phyloP scores from a whole-genome alignment of 2,113 vertebrate species.

The Gymnarchus niloticus region DNA sequence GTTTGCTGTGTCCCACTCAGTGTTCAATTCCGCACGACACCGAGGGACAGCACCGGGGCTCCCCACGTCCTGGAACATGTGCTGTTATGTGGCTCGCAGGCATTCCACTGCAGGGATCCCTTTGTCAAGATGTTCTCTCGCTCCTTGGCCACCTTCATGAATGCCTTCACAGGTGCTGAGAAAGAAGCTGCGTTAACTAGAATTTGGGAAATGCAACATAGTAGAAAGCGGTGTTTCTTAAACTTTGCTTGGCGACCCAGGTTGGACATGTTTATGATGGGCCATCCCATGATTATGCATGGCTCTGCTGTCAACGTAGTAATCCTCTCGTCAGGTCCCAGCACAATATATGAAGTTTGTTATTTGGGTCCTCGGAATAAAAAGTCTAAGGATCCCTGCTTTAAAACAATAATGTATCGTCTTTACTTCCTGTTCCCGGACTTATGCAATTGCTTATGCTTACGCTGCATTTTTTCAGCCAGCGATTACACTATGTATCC shows the following conservation, averaged over 20 bases:
- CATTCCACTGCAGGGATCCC: constrained; percentile 86
- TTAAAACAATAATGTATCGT: no score
- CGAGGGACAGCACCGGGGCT: constrained; percentile 82
- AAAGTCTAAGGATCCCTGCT: no score
- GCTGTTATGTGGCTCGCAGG: constrained; percentile 81
- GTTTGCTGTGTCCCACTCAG: constrained; percentile 46
- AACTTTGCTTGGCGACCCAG: no score
- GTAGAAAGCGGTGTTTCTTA: no score
- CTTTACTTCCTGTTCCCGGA: background rate
- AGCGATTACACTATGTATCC: constrained; percentile 96
- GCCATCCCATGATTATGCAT: no score
- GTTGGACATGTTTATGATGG: no score
- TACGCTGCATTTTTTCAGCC: constrained; percentile 61
- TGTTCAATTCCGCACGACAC: constrained; percentile 86
- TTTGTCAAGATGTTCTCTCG: constrained; percentile 97
- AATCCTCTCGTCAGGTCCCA: no score
- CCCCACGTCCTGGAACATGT: constrained; percentile 90
- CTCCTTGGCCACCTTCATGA: constrained; percentile 94
- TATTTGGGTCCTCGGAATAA: no score
- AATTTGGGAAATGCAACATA: background rate
- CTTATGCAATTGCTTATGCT: background rate
- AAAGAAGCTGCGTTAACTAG: background rate
- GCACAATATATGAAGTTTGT: no score
- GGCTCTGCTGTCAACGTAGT: no score
- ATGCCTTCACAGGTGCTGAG: constrained; percentile 84